These are phyloP conservation scores for Crotophaga sulcirostris DNA, from an alignment of 2,113 vertebrate genomes.

Conservation along the genomic window DNA sequence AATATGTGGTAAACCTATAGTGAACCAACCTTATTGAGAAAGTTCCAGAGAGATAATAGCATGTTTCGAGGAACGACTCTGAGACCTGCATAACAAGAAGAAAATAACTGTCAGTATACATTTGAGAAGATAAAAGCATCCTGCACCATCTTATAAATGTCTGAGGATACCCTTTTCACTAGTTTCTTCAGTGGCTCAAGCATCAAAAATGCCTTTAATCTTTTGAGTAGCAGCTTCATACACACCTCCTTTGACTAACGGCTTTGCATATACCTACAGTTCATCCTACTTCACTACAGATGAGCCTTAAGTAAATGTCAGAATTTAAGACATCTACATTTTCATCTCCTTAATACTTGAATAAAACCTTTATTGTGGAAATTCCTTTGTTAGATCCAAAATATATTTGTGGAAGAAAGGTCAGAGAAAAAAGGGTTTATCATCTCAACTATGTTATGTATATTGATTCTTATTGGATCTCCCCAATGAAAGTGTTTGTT, in stretches of 20 bases:
- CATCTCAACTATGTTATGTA: background rate
- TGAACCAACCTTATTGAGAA: background rate
- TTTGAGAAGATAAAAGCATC: background rate
- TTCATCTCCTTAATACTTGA: background rate
- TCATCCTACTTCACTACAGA: background rate
- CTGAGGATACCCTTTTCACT: background rate
- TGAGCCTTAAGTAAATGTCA: background rate
- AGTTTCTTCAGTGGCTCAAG: background rate
- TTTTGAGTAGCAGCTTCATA: background rate
- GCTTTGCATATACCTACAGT: background rate
- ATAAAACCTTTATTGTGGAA: background rate
- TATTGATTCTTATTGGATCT: background rate
- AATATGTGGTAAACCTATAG: background rate
- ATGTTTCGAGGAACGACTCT: background rate
- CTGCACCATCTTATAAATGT: background rate
- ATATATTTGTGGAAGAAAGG: background rate
- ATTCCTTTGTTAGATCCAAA: background rate
- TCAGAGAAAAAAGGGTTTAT: background rate
- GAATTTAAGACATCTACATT: background rate
- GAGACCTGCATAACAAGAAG: background rate
- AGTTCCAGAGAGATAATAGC: background rate
- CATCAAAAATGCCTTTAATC: background rate
- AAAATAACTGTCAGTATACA: background rate
- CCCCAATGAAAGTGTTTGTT: background rate
- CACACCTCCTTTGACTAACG: background rate